Evolutionary conservation across 2,888 invertebrate species (phyloP), one percentile per base, ranked within the genome.

Genomic region (Bombylius major): DNA sequence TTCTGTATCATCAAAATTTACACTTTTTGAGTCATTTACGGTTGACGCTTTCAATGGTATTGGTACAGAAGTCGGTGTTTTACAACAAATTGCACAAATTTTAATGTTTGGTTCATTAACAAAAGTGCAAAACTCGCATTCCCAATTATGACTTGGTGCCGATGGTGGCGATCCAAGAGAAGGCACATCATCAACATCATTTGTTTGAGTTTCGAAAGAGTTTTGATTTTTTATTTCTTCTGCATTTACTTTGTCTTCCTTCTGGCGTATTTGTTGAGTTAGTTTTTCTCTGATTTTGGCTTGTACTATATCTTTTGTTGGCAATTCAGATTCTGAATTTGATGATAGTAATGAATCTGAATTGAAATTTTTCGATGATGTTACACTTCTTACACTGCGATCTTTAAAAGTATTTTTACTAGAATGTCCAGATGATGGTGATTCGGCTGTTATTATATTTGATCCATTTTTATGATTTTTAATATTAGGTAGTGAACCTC

Each of bases 51-150:
- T 50, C 4, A 48, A 23, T 8, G 62, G 63, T 9, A 46, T 36
- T 3, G 71, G 70, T 0, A 64, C 57, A 33, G 64, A 68, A 12
- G 78, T 79, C 1, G 83, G 82, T 0, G 93, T 93, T 69, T 91
- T 90, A 67, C 92, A 93, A 69, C 93, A 94, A 53, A 93, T 83
- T 13, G 81, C 79, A 68, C 93, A 93, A 46, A 93, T 87, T 63
- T 85, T 82, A 0, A 84, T 82, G 31, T 85, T 86, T 0, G 86
- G 76, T 59, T 87, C 85, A 69, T 94, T 94, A 5, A 91, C 86
- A 69, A 84, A 92, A 0, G 93, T 94, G 69, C 93, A 94, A 67
- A 91, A 89, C 66, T 90, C 89, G 70, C 93, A 94, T 61, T 88
- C 83, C 93, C 93, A 94, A 55, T 80, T 76, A 13, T 79, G 75